These are phyloP conservation scores for Pica pica DNA, from an alignment of 2,113 vertebrate genomes.

Conservation along the genomic window DNA sequence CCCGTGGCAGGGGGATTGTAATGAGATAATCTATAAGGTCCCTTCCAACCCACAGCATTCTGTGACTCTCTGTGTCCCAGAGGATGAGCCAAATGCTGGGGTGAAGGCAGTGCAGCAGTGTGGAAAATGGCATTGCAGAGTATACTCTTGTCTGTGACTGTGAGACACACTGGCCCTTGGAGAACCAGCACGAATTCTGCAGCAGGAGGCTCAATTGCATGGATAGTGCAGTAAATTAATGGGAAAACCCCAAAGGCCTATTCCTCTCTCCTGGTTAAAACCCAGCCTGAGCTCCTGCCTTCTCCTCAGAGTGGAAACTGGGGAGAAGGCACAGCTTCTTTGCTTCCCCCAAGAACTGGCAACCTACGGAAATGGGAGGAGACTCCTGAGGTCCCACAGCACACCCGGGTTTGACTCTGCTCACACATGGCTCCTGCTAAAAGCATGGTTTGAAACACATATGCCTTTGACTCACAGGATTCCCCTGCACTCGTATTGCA, in stretches of 20 bases:
- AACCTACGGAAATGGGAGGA: not conserved
- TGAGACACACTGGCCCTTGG: not conserved
- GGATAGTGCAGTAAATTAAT: not conserved
- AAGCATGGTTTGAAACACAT: not conserved
- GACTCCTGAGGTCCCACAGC: rapidly evolving
- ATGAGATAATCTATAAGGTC: too few species aligned
- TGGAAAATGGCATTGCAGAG: not conserved
- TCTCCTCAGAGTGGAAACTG: not conserved
- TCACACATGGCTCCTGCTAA: not conserved
- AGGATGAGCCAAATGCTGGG: not conserved
- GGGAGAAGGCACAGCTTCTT: not conserved
- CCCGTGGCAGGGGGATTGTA: not conserved
- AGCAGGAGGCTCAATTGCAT: not conserved
- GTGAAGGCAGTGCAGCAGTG: not conserved
- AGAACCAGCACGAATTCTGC: not conserved
- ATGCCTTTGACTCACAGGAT: too few species aligned
- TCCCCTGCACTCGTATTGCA: rapidly evolving
- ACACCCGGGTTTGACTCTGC: not conserved
- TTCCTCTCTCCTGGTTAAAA: not conserved
- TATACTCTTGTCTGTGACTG: not conserved
- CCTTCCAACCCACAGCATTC: not conserved
- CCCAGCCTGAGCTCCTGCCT: not conserved
- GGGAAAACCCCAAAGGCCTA: not conserved
- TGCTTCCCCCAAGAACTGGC: not conserved
- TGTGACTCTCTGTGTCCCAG: not conserved